A percentile compares a stretch with the other conserved stretches of the same genome.
Conservation (phyloP, 1,140 invertebrate genomes). For the Drosophila oshimai region DNA sequence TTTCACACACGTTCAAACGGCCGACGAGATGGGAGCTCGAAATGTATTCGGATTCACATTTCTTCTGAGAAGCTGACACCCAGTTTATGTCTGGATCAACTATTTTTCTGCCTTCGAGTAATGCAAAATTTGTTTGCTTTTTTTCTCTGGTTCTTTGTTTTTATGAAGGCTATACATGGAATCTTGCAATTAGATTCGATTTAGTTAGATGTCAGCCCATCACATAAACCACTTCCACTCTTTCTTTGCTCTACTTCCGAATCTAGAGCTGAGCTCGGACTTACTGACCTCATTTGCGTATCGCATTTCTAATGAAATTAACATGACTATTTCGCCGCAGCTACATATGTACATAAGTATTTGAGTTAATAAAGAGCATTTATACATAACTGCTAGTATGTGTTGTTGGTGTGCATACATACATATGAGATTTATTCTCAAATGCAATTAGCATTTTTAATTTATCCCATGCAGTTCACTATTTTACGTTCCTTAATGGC, state of each 20-base stretch:
- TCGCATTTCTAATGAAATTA: conserved; percentile 45
- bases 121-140: conserved; percentile 6
- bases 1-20: conserved; percentile 21
- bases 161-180: conserved; percentile 7
- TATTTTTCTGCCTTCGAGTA: conserved; percentile 2
- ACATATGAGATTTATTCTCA: conserved; percentile 66
- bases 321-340: conserved; percentile 33
- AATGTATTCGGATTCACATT: conserved; percentile 17
- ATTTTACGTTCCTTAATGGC: conserved; percentile 46
- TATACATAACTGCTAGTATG: conserved; percentile 4
- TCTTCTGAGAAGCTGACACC: conserved; percentile 35
- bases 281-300: conserved; percentile 48
- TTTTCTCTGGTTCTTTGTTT: conserved; percentile 31
- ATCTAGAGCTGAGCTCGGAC: neutral
- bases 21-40: neutral
- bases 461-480: conserved; percentile 30
- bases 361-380: conserved; percentile 65
- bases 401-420: conserved; percentile 6
- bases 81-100: conserved; percentile 37
- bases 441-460: conserved; percentile 76
- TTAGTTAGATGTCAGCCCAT: conserved; percentile 9
- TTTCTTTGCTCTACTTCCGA: neutral
- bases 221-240: too few relatives aligned
- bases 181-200: conserved; percentile 45
- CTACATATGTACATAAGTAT: too few relatives aligned